Evolutionary conservation across 1,140 invertebrate species (phyloP).

Genomic region (Lepidurus couesii): DNA sequence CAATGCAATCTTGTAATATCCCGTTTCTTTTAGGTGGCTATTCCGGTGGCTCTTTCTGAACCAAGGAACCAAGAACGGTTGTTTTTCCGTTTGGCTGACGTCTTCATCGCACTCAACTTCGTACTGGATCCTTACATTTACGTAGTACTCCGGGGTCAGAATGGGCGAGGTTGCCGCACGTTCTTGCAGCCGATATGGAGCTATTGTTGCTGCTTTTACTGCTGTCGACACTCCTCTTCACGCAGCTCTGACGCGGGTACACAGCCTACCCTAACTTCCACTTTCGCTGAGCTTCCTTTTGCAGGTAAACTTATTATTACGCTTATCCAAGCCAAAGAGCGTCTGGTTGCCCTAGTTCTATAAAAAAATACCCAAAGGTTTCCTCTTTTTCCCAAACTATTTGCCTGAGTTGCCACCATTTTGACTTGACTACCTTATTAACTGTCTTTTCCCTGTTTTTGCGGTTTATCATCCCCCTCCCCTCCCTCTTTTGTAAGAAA

Average conservation of each 20-base stretch:
- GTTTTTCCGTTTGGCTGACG: slow-evolving; percentile 59
- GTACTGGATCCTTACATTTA: slow-evolving; percentile 75
- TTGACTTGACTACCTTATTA: not conserved
- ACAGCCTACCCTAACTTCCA: not conserved
- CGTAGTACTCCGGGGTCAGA: slow-evolving; percentile 56
- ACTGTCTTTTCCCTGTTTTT: not conserved
- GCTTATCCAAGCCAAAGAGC: not conserved
- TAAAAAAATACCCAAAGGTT: not conserved
- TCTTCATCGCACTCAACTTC: slow-evolving; percentile 73
- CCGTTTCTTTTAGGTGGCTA: slow-evolving; percentile 54
- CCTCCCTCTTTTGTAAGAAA: not conserved
- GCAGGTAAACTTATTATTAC: slow-evolving; percentile 17
- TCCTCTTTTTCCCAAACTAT: not conserved
- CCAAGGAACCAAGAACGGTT: slow-evolving; percentile 40
- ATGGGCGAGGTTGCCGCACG: slow-evolving; percentile 35
- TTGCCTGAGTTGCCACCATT: not conserved
- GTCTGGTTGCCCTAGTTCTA: not conserved
- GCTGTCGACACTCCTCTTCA: slow-evolving; percentile 27
- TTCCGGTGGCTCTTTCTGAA: slow-evolving; percentile 56
- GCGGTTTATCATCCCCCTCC: not conserved
- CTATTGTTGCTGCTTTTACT: slow-evolving; percentile 32
- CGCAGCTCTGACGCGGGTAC: not conserved
- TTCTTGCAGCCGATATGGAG: slow-evolving; percentile 38
- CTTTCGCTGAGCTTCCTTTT: not conserved
- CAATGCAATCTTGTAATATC: slow-evolving; percentile 27